Percentiles rank a stretch among this genome's conserved stretches.
Evolutionary conservation across 2,797 vertebrate genomes (phyloP).

Genomic region (Euthynnus affinis): DNA sequence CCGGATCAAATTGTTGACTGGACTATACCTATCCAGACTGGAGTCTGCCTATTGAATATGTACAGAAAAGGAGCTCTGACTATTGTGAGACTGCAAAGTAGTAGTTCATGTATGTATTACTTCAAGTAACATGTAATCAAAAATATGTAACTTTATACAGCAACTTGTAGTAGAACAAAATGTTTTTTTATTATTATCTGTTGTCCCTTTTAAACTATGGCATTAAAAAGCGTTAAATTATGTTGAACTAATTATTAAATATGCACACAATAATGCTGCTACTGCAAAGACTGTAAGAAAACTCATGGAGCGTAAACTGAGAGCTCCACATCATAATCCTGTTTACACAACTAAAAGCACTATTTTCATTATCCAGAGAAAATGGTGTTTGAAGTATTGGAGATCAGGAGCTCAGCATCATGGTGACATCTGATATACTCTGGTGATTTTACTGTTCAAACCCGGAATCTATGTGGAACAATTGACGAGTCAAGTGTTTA

Average conservation of each 20-base stretch:
- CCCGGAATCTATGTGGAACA: slow-evolving; percentile 41
- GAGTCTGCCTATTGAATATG: too few species aligned
- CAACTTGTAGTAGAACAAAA: slow-evolving; percentile 7
- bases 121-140: neutral
- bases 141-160: neutral
- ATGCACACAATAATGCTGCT: slow-evolving; percentile 15
- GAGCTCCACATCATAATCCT: slow-evolving; percentile 44
- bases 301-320: slow-evolving; percentile 5
- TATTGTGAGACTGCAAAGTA: neutral
- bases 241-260: slow-evolving; percentile 23
- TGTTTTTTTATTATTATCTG: neutral
- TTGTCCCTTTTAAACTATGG: neutral
- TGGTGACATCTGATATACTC: slow-evolving; percentile 20
- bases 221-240: slow-evolving; percentile 1
- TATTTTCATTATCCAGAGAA: slow-evolving; percentile 36
- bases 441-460: slow-evolving; percentile 37
- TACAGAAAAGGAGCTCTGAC: neutral
- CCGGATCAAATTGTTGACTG: too few species aligned
- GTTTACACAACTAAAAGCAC: slow-evolving; percentile 36
- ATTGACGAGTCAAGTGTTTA: slow-evolving; percentile 13
- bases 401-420: neutral
- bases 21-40: too few species aligned
- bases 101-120: too few species aligned
- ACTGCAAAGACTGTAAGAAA: slow-evolving; percentile 9
- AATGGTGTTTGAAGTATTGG: neutral